Percentiles rank a stretch among this genome's conserved stretches.
Conservation (phyloP, 2,888 invertebrate genomes). For the Dromius quadrimaculatus region DNA sequence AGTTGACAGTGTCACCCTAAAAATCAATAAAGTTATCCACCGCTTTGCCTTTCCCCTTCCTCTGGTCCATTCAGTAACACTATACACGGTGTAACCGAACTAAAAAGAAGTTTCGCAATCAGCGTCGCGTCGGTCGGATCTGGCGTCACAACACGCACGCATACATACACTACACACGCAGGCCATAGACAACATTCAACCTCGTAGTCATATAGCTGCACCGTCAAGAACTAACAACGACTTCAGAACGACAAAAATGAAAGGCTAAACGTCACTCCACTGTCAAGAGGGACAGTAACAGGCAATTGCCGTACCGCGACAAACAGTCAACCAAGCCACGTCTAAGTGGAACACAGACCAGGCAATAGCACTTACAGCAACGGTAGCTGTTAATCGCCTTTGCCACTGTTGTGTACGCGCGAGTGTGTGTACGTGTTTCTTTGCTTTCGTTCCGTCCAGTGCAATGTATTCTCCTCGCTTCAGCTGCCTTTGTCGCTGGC, state of each 20-base stretch:
- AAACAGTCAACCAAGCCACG: conserved; percentile 62
- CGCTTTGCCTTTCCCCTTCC: conserved; percentile 67
- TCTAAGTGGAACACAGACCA: conserved; percentile 62
- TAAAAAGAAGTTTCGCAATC: conserved; percentile 52
- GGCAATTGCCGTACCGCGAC: conserved; percentile 10
- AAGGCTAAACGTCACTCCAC: conserved; percentile 55
- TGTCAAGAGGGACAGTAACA: conserved; percentile 56
- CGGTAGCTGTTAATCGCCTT: conserved; percentile 61
- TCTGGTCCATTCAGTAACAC: conserved; percentile 64
- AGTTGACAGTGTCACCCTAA: conserved; percentile 77
- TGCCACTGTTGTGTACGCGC: conserved; percentile 54
- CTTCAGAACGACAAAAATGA: conserved; percentile 37
- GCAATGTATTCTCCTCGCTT: conserved; percentile 9
- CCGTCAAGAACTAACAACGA: conserved; percentile 47
- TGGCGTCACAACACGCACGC: conserved; percentile 49
- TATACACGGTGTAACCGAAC: conserved; percentile 60
- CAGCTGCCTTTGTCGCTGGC: conserved; percentile 54
- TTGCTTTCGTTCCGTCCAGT: conserved; percentile 16
- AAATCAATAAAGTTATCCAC: conserved; percentile 74
- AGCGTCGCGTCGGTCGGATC: conserved; percentile 49
- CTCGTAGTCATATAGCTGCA: too few species aligned
- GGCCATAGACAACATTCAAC: conserved; percentile 34
- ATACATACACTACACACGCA: conserved; percentile 29
- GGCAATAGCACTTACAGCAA: conserved; percentile 5
- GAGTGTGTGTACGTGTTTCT: conserved; percentile 37